Percentiles rank a stretch among this genome's conserved stretches.
Evolutionary conservation across 2,888 invertebrate genomes (phyloP).

Genomic region (Itoplectis maculator): DNA sequence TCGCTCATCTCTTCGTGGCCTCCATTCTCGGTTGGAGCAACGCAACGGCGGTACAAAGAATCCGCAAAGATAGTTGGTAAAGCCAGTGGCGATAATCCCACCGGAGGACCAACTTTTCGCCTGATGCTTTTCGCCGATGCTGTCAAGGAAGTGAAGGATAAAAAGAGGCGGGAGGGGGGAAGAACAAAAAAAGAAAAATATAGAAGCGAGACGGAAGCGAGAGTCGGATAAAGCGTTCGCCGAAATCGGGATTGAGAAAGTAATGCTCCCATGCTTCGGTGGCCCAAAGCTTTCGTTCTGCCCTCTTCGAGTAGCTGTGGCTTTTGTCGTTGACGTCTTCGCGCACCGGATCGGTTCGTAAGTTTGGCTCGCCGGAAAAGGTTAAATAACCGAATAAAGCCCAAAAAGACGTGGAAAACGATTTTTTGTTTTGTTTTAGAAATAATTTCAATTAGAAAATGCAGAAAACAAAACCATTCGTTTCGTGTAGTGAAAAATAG

Average conservation of each 20-base stretch:
- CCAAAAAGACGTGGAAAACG: background rate
- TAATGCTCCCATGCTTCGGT: conserved; percentile 45
- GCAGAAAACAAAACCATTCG: too few species aligned
- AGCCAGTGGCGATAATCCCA: conserved; percentile 49
- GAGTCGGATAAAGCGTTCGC: conserved; percentile 23
- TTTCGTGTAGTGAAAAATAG: too few species aligned
- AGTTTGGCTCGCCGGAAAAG: background rate
- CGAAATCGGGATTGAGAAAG: conserved; percentile 10
- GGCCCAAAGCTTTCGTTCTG: conserved; percentile 39
- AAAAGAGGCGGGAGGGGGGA: conserved; percentile 64
- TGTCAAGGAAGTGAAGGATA: conserved; percentile 56
- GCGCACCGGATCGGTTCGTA: background rate
- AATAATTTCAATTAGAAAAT: too few species aligned
- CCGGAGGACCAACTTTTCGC: conserved; percentile 27
- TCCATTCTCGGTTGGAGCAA: background rate
- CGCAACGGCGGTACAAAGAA: conserved; percentile 36
- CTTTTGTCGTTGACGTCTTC: background rate
- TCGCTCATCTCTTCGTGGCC: conserved; percentile 16
- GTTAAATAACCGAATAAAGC: background rate
- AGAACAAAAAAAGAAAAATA: conserved; percentile 56
- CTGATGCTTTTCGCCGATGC: conserved; percentile 52
- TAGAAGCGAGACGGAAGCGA: conserved; percentile 34
- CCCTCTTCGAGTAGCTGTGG: background rate
- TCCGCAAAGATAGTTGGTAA: conserved; percentile 37
- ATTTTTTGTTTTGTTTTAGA: too few species aligned